Base-by-base conservation (phyloP, 2,797 vertebrate genomes). In the Manis pentadactyla region DNA sequence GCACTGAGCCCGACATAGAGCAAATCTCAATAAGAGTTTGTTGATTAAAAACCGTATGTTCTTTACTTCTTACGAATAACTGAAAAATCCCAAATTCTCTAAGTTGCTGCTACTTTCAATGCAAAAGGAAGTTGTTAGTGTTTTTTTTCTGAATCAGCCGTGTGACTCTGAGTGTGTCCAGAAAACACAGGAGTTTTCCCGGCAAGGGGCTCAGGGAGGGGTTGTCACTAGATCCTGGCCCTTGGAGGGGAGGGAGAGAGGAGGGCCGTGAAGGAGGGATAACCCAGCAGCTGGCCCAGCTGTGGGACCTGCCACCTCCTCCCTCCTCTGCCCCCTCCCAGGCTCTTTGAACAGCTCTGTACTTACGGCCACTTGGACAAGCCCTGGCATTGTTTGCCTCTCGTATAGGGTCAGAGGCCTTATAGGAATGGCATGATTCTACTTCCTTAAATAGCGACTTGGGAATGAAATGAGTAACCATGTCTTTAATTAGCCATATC, bases 381-480 rank as follows among this genome's bases (percentile, higher is more conserved):
- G 97, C 87, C 91, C 55, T 13, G 31, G 94, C 78, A 97, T 94
- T 97, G 97, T 97, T 81, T 51, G 87, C 92, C 87, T 96, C 85
- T 42, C 57, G 93, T 42, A 81, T 64, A 34, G 82, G 97, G 97
- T 98, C 97, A 98, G 96, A 92, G 96, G 96, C 96, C 97, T 78
- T 92, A 46, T 68, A 97, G 96, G 94, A 97, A 95, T 66, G 87
- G 95, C 96, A 82, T 94, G 97, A 90, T 95, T 98, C 96, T 82
- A 86, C 96, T 97, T 97, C 97, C 97, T 97, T 97, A 98, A 98
- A 97, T 97, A 97, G 97, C 83, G 93, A 94, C 96, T 96, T 88
- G 97, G 97, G 97, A 95, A 96, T 88, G 96, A 96, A 97, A 88
- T 97, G 97, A 97, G 96, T 97, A 98, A 97, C 95, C 96, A 0